These are phyloP conservation scores for Zaprionus vittiger DNA, from an alignment of 1,140 invertebrate genomes.

Conservation along the genomic window DNA sequence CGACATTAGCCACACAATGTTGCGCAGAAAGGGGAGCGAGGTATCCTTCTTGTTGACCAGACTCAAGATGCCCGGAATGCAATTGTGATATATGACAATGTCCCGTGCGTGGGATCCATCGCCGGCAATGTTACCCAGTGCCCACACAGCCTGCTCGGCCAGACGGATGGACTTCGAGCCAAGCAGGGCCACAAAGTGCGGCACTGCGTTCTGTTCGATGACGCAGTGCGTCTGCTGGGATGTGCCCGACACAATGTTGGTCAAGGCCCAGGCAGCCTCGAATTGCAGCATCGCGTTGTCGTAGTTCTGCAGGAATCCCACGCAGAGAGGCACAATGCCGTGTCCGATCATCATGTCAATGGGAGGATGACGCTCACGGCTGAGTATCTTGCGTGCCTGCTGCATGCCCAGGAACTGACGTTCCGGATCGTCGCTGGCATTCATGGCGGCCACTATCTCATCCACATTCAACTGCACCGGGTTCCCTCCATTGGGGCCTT, in stretches of 20 bases:
- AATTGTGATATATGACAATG: slow-evolving; percentile 88
- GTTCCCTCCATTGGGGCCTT: slow-evolving; percentile 64
- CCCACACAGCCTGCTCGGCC: slow-evolving; percentile 98
- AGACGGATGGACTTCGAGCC: slow-evolving; percentile 90
- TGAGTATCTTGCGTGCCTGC: slow-evolving; percentile 94
- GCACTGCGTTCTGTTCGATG: slow-evolving; percentile 93
- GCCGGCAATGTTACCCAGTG: slow-evolving; percentile 98
- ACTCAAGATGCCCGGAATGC: slow-evolving; percentile 88
- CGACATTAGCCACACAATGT: slow-evolving; percentile 96
- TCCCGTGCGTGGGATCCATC: slow-evolving; percentile 92
- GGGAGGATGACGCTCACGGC: slow-evolving; percentile 96
- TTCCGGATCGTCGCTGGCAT: slow-evolving; percentile 86
- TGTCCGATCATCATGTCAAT: slow-evolving; percentile 95
- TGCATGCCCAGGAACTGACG: slow-evolving; percentile 89
- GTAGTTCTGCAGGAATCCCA: slow-evolving; percentile 89
- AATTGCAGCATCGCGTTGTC: slow-evolving; percentile 94
- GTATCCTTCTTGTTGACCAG: slow-evolving; percentile 87
- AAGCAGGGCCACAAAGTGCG: slow-evolving; percentile 92
- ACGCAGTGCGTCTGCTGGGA: slow-evolving; percentile 95
- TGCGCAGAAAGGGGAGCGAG: slow-evolving; percentile 84
- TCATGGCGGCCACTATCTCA: slow-evolving; percentile 88
- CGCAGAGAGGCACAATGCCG: slow-evolving; percentile 94
- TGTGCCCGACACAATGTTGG: slow-evolving; percentile 98
- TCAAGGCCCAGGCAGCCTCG: slow-evolving; percentile 98
- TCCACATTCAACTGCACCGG: slow-evolving; percentile 85